Evolutionary conservation across 2,888 invertebrate species (phyloP), one percentile per base, ranked within the genome.

Genomic region (Thecophora atra): DNA sequence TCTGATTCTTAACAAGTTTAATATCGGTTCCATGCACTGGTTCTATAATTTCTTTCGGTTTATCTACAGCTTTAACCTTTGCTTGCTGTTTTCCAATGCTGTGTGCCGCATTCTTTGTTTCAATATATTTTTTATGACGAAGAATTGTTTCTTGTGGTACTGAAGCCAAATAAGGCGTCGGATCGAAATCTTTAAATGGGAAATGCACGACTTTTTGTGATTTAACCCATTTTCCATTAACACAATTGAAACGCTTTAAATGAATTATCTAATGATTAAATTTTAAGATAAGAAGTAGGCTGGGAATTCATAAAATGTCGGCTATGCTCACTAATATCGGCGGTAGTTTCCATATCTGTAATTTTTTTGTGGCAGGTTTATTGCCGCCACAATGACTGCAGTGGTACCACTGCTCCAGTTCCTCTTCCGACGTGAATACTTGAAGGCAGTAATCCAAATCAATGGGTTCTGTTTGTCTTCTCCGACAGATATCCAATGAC

Each of bases 131-230:
- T 69, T 86, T 87, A 81, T 92, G 91, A 11, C 92, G 83, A 21
- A 92, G 86, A 71, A 93, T 91, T 1, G 94, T 94, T 83, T 92
- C 91, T 80, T 92, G 91, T 0, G 94, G 94, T 54, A 94, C 91
- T 0, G 93, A 91, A 0, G 96, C 96, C 72, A 97, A 88, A 88
- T 94, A 97, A 6, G 91, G 91, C 0, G 95, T 93, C 0, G 96
- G 96, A 83, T 96, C 95, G 84, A 97, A 96, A 81, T 94, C 90
- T 77, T 91, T 89, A 83, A 93, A 91, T 0, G 96, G 96, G 84
- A 96, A 96, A 82, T 95, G 93, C 0, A 97, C 96, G 28, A 94
- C 94, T 84, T 96, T 97, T 83, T 96, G 96, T 0, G 96, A 97
- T 84, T 97, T 97, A 28, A 97, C 94, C 97, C 97, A 97, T 81